A percentile compares a stretch with the other conserved stretches of the same genome.
These are phyloP conservation scores for Latrodectus geometricus DNA, from an alignment of 1,140 invertebrate species.

Conservation along the genomic window DNA sequence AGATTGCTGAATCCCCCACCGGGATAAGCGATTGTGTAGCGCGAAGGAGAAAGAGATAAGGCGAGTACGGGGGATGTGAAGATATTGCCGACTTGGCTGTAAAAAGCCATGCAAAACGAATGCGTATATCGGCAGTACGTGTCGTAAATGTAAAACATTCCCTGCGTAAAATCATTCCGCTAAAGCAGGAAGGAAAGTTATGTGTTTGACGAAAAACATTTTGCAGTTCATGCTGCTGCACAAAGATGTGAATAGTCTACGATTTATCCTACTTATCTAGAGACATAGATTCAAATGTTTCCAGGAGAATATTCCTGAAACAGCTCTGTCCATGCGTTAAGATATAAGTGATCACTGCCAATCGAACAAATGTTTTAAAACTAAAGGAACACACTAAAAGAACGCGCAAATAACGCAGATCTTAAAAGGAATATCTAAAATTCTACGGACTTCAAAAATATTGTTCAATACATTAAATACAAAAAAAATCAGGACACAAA, in stretches of 20 bases:
- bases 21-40: background rate
- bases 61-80: background rate
- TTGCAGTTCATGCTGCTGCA: background rate
- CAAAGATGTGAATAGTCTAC: background rate
- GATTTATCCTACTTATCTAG: background rate
- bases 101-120: background rate
- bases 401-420: no score
- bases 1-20: constrained; percentile 17
- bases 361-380: no score
- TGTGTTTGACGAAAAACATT: background rate
- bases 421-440: no score
- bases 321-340: no score
- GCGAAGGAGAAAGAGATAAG: constrained; percentile 3
- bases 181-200: background rate
- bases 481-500: no score
- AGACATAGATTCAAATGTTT: background rate
- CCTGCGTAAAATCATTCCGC: background rate
- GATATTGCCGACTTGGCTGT: background rate
- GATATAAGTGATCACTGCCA: no score
- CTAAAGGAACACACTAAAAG: no score
- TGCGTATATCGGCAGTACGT: background rate
- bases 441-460: no score
- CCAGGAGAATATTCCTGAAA: background rate
- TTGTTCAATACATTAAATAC: no score
- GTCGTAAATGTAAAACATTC: background rate